These are phyloP conservation scores for Cinara cedri DNA, from an alignment of 2,888 invertebrate genomes.

Conservation along the genomic window DNA sequence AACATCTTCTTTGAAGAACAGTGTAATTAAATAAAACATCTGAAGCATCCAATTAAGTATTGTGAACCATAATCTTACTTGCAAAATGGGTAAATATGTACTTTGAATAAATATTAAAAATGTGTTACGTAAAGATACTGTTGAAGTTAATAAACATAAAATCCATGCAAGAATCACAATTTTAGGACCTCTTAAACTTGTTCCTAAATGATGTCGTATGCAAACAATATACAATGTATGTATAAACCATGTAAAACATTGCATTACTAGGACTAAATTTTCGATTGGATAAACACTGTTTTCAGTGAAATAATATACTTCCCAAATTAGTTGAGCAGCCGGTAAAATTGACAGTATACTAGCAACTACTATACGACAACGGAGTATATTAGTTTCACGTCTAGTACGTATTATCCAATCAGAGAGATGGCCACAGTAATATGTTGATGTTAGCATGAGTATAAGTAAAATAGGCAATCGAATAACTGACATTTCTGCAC, in stretches of 20 bases:
- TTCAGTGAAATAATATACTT: conserved; percentile 61
- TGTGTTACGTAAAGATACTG: conserved; percentile 73
- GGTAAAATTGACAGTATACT: conserved; percentile 69
- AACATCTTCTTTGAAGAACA: conserved; percentile 42
- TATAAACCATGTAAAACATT: conserved; percentile 80
- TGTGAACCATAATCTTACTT: conserved; percentile 61
- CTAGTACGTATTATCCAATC: conserved; percentile 71
- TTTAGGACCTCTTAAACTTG: conserved; percentile 75
- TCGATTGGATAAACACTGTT: conserved; percentile 67
- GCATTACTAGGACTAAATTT: conserved; percentile 73
- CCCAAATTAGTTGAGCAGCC: conserved; percentile 68
- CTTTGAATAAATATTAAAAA: conserved; percentile 60
- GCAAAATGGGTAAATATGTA: conserved; percentile 18
- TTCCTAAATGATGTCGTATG: conserved; percentile 69
- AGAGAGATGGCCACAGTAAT: conserved; percentile 75
- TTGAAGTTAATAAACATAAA: conserved; percentile 70
- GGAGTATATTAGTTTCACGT: conserved; percentile 70
- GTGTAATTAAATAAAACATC: conserved; percentile 59
- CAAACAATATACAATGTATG: conserved; percentile 79
- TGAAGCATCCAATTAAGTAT: conserved; percentile 62
- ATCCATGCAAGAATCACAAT: conserved; percentile 74
- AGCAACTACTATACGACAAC: conserved; percentile 71
- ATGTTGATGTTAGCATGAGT: conserved; percentile 80
- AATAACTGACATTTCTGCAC: conserved; percentile 85
- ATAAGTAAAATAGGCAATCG: conserved; percentile 77